Evolutionary conservation across 2,888 invertebrate genomes (phyloP).

Genomic region (Phytoseiulus persimilis): DNA sequence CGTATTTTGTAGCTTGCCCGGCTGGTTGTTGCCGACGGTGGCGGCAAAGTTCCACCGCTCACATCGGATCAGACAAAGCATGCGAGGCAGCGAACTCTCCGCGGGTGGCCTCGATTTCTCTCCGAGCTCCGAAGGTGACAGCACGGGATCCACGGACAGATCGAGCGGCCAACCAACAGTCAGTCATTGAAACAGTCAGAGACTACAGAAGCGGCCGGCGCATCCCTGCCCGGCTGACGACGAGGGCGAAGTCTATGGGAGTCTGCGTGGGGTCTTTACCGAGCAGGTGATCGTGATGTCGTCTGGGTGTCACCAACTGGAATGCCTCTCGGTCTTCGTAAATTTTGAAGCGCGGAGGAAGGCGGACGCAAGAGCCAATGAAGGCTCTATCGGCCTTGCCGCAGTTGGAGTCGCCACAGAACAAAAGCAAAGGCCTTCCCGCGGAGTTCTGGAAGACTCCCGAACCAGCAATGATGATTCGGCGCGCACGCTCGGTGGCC

Average conservation of each 20-base stretch:
- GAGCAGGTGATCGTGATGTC: neutral
- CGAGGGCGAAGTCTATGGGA: neutral
- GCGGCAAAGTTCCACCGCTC: neutral
- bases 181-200: neutral
- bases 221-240: neutral
- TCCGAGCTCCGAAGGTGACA: neutral
- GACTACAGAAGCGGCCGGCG: neutral
- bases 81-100: neutral
- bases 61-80: neutral
- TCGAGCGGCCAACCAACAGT: neutral
- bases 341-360: neutral
- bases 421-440: too few species aligned
- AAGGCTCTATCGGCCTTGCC: neutral
- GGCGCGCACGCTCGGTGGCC: neutral
- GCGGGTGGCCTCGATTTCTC: neutral
- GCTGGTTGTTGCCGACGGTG: neutral
- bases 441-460: too few species aligned
- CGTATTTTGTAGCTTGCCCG: slow-evolving; percentile 5
- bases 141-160: neutral
- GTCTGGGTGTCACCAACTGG: neutral
- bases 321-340: neutral
- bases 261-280: neutral
- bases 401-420: too few species aligned
- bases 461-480: too few species aligned
- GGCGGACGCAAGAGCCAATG: neutral